Evolutionary conservation across 2,797 vertebrate genomes (phyloP), one percentile per base, ranked within the genome.

Genomic region (Paratrypauchen microcephalus): DNA sequence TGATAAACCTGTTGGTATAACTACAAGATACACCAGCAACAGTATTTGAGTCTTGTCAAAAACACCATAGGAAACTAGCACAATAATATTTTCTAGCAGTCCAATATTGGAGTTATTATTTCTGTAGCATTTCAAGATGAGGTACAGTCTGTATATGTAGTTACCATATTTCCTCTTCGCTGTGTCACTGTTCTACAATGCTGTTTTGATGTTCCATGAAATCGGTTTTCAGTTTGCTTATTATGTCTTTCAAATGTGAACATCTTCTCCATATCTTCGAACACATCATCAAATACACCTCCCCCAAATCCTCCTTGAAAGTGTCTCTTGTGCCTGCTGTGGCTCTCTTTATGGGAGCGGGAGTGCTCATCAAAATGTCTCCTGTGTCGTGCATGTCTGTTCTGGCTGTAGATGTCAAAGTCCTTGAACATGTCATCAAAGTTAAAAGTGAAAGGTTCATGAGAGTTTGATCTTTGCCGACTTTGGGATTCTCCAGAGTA

Each of bases 151-250:
- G 96, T 99, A 71, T 98, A 99, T 0, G 97, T 99, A 48, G 97
- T 97, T 73, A 99, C 97, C 97, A 98, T 98, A 75, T 99, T 99
- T 75, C 97, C 97, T 90, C 95, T 92, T 68, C 97, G 93, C 66
- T 99, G 96, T 3, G 96, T 99, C 86, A 98, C 97, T 81, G 97
- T 98, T 84, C 95, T 95, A 72, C 97, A 99, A 85, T 98, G 96
- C 50, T 94, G 93, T 88, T 97, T 98, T 56, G 94, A 94, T 62
- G 94, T 92, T 60, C 94, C 94, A 3, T 95, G 95, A 85, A 98
- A 97, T 71, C 88, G 84, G 74, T 76, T 89, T 67, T 96, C 95
- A 78, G 94, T 93, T 87, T 94, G 92, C 78, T 95, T 90, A 0
- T 89, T 74, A 0, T 95, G 92, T 50, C 82, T 89, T 78, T 93